These are phyloP conservation scores for Willowsia nigromaculata DNA, from an alignment of 2,888 invertebrate genomes.

Conservation along the genomic window DNA sequence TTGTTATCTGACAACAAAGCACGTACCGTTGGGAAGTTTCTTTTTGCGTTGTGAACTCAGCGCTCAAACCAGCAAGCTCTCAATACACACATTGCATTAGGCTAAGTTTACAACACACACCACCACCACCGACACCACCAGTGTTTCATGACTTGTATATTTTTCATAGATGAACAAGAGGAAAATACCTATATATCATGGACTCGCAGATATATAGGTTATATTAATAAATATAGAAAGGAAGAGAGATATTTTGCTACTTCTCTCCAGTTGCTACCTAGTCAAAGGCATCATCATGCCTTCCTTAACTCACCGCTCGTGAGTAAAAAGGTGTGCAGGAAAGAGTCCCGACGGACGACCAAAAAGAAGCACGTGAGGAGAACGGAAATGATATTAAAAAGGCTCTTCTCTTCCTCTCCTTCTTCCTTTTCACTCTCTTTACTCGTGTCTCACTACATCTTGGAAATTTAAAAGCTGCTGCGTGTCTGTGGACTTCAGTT, in stretches of 20 bases:
- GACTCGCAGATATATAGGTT: neutral
- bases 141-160: conserved; percentile 16
- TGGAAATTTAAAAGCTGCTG: conserved; percentile 39
- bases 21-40: conserved; percentile 50
- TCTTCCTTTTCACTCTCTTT: neutral
- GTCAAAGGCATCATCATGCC: conserved; percentile 12
- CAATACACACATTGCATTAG: conserved; percentile 39
- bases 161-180: conserved; percentile 35
- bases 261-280: conserved; percentile 12
- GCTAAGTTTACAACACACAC: conserved; percentile 6
- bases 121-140: neutral
- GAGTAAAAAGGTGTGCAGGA: conserved; percentile 61
- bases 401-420: neutral
- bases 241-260: neutral
- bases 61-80: neutral
- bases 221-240: neutral
- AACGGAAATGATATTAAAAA: conserved; percentile 75
- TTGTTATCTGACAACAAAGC: conserved; percentile 64
- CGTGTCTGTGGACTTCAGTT: neutral
- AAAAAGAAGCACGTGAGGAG: conserved; percentile 73
- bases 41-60: neutral
- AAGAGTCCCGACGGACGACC: conserved; percentile 60
- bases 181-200: conserved; percentile 14
- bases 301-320: neutral
- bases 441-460: neutral